phyloP scores from a whole-genome alignment of 1,140 invertebrate species.

The Trichomalopsis sarcophagae region DNA sequence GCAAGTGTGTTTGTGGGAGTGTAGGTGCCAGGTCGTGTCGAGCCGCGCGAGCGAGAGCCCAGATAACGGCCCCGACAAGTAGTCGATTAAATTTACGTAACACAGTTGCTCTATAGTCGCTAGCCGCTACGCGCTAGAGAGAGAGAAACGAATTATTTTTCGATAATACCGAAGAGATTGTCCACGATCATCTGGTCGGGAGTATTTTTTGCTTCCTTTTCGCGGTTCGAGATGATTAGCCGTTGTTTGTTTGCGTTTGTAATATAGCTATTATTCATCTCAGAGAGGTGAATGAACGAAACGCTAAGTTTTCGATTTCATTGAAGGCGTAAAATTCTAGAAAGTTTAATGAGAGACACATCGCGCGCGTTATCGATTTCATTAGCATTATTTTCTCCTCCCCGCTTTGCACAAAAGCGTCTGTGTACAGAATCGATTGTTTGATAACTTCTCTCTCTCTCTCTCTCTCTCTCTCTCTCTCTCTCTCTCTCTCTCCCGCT shows the following conservation, averaged over 20 bases:
- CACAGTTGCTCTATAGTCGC: constrained; percentile 1
- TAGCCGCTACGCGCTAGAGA: not conserved
- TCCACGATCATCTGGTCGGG: not conserved
- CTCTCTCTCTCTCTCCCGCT: not conserved
- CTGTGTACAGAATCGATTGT: not conserved
- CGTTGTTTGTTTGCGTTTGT: too few relatives aligned
- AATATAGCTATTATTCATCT: too few relatives aligned
- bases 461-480: not conserved
- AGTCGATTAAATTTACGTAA: constrained; percentile 71
- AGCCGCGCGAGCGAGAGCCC: not conserved
- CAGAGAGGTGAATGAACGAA: too few relatives aligned
- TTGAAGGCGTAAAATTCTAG: too few relatives aligned
- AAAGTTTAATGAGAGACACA: too few relatives aligned
- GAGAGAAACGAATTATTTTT: constrained; percentile 62
- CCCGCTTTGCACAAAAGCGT: too few relatives aligned
- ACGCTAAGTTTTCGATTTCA: too few relatives aligned
- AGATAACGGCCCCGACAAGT: constrained; percentile 59
- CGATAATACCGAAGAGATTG: constrained; percentile 64
- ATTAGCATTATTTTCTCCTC: not conserved
- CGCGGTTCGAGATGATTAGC: not conserved
- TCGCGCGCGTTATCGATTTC: not conserved
- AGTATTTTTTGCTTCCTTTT: not conserved
- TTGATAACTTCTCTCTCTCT: not conserved
- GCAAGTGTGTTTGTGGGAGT: not conserved
- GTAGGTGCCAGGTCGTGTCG: constrained; percentile 29